A percentile compares a stretch with the other conserved stretches of the same genome.
phyloP scores from a whole-genome alignment of 2,797 vertebrate species.

The Sorex maritimensis region DNA sequence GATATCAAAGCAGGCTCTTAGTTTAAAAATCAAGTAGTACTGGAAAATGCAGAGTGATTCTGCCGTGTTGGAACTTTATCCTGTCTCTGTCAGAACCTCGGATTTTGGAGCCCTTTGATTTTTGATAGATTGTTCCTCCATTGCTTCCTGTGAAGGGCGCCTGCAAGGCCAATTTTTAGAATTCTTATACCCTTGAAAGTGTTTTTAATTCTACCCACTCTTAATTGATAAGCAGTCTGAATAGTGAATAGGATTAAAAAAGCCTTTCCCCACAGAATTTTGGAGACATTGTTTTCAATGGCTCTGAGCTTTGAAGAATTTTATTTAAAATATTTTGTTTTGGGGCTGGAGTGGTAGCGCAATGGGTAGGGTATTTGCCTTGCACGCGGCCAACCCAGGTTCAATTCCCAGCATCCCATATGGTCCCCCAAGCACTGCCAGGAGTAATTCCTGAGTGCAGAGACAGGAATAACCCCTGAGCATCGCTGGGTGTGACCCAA shows the following conservation, averaged over 20 bases:
- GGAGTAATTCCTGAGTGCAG: no score
- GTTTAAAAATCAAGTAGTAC: constrained; percentile 44
- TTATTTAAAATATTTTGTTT: neutral
- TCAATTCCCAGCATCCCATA: no score
- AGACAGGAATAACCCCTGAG: no score
- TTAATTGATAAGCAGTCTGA: constrained; percentile 26
- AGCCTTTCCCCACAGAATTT: constrained; percentile 54
- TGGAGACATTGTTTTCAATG: constrained; percentile 19
- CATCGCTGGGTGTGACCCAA: no score
- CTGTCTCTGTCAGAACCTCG: neutral
- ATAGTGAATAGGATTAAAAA: constrained; percentile 37
- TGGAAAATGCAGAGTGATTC: neutral
- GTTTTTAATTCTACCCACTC: constrained; percentile 44
- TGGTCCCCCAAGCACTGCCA: no score
- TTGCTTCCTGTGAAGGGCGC: neutral
- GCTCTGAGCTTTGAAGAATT: neutral
- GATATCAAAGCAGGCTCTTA: neutral
- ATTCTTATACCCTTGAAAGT: constrained; percentile 9
- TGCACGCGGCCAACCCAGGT: no score
- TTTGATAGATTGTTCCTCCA: neutral
- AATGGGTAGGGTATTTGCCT: no score
- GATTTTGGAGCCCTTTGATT: neutral
- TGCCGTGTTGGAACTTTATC: neutral
- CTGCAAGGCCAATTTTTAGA: constrained; percentile 29
- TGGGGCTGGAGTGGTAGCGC: no score